These are phyloP conservation scores for Glossophaga mutica DNA, from an alignment of 2,797 vertebrate species.

Conservation along the genomic window DNA sequence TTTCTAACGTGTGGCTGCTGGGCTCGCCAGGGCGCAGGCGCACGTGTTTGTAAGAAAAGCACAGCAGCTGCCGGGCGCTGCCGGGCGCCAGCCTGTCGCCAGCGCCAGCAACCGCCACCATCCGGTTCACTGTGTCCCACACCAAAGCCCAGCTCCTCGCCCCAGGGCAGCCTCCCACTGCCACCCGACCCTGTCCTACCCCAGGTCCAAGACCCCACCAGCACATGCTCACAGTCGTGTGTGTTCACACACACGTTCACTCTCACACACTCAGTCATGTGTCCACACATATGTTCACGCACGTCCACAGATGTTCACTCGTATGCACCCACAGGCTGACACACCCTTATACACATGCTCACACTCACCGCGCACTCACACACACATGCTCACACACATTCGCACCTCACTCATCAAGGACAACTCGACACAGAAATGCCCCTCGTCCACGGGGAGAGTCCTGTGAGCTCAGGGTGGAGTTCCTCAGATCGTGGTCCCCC, in stretches of 20 bases:
- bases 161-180: not conserved
- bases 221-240: not conserved
- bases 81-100: accelerated
- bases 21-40: not conserved
- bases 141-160: not conserved
- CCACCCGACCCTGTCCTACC: not conserved
- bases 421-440: not conserved
- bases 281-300: not conserved
- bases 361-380: not conserved
- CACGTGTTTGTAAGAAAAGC: not conserved
- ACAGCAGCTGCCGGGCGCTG: not conserved
- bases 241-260: not conserved
- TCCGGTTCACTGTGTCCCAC: not conserved
- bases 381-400: not conserved
- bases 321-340: not conserved
- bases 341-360: accelerated
- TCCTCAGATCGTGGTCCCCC: not conserved
- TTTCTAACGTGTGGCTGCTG: not conserved
- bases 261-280: not conserved
- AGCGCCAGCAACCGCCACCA: not conserved
- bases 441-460: not conserved
- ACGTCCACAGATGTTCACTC: not conserved
- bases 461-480: not conserved
- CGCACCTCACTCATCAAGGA: not conserved
- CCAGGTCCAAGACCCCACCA: accelerated